Conservation (phyloP, 2,888 invertebrate genomes). For the Trissonchulus latispiculum region DNA sequence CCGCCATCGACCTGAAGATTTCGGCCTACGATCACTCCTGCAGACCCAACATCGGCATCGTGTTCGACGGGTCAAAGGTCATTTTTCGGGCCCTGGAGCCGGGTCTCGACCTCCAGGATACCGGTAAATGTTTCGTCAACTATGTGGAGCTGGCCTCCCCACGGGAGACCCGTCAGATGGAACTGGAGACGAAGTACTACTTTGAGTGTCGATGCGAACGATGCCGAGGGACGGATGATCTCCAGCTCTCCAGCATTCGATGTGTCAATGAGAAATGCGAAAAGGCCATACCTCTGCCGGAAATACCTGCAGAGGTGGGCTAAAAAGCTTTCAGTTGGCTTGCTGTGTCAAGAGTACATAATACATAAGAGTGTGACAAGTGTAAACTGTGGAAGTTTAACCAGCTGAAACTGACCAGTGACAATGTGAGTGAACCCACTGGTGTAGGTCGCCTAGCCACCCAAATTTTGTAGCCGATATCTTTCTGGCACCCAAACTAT, state of each 20-base stretch:
- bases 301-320: background rate
- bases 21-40: conserved; percentile 14
- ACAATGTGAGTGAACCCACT: no score
- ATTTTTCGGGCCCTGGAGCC: conserved; percentile 12
- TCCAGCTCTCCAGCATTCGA: background rate
- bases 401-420: no score
- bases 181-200: conserved; percentile 9
- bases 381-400: no score
- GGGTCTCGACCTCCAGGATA: conserved; percentile 1
- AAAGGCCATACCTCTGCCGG: background rate
- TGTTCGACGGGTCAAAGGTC: background rate
- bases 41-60: conserved; percentile 5
- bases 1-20: background rate
- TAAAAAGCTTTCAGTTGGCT: no score
- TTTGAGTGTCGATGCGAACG: conserved; percentile 12
- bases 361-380: no score
- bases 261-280: conserved; percentile 2
- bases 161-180: background rate
- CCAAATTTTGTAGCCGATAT: no score
- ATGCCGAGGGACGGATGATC: conserved; percentile 6
- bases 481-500: no score
- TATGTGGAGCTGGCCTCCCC: conserved; percentile 10
- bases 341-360: no score
- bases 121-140: conserved; percentile 7
- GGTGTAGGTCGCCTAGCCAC: no score